phyloP scores from a whole-genome alignment of 2,113 vertebrate species.

The Ciconia boyciana region DNA sequence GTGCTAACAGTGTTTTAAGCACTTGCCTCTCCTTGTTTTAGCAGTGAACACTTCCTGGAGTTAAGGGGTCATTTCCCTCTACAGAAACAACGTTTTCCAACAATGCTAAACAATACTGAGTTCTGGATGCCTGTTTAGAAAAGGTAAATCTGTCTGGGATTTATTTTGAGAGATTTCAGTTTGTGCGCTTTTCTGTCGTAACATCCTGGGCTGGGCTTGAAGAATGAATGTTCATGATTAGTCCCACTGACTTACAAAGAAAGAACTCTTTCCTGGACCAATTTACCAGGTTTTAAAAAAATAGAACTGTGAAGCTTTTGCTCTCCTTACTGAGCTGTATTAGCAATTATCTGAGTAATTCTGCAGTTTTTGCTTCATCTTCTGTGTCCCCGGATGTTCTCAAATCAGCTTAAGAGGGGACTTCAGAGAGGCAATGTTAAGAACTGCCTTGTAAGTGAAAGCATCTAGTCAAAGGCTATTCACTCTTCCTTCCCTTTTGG shows the following conservation, averaged over 20 bases:
- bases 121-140: neutral
- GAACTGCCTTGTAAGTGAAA: neutral
- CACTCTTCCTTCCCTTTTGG: neutral
- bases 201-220: neutral
- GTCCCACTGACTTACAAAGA: neutral
- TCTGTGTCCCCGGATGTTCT: rapidly evolving
- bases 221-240: neutral
- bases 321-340: neutral
- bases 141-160: neutral
- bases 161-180: neutral
- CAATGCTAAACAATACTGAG: neutral
- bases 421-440: neutral
- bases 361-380: neutral
- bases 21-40: neutral
- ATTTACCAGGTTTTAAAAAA: neutral
- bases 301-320: neutral
- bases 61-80: neutral
- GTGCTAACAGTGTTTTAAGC: neutral
- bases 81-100: neutral
- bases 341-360: neutral
- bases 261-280: neutral
- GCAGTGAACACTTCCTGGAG: neutral
- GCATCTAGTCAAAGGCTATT: neutral
- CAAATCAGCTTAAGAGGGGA: neutral
- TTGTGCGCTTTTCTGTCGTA: neutral